Percentiles rank a stretch among this genome's conserved stretches.
These are phyloP conservation scores for Stegana nigrithorax DNA, from an alignment of 2,888 invertebrate species.

Conservation along the genomic window DNA sequence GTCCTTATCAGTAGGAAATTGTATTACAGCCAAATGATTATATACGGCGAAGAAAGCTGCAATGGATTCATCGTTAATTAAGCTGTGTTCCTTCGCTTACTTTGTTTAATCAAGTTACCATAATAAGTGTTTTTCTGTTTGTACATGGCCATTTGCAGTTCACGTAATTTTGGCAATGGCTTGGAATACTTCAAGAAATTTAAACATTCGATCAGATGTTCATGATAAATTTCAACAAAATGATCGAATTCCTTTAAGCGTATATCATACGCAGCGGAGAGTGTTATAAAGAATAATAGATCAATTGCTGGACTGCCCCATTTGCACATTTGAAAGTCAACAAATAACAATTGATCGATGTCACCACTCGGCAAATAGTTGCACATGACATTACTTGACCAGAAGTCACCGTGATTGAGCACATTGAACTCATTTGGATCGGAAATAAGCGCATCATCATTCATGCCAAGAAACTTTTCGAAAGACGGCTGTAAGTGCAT, in stretches of 20 bases:
- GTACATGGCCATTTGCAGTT: conserved; percentile 51
- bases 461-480: too few species aligned
- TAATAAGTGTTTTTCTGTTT: conserved; percentile 47
- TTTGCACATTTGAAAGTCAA: conserved; percentile 62
- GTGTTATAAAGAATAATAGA: conserved; percentile 53
- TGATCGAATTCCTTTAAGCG: conserved; percentile 55
- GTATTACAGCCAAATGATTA: conserved; percentile 40
- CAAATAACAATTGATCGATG: conserved; percentile 47
- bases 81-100: too few species aligned
- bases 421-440: conserved; percentile 50
- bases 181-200: conserved; percentile 49
- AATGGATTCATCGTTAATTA: too few species aligned
- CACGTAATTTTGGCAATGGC: conserved; percentile 51
- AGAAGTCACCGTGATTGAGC: conserved; percentile 62
- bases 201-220: conserved; percentile 54
- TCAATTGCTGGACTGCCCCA: conserved; percentile 63
- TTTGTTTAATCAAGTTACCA: conserved; percentile 34
- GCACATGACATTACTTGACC: conserved; percentile 64
- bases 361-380: conserved; percentile 42
- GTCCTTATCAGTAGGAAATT: conserved; percentile 52
- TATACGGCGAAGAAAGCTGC: conserved; percentile 45
- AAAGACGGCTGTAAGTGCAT: too few species aligned
- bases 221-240: conserved; percentile 60
- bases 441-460: too few species aligned
- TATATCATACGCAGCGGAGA: conserved; percentile 51